These are phyloP conservation scores for Rhinichthys klamathensis DNA, from an alignment of 2,113 vertebrate species.

Conservation along the genomic window DNA sequence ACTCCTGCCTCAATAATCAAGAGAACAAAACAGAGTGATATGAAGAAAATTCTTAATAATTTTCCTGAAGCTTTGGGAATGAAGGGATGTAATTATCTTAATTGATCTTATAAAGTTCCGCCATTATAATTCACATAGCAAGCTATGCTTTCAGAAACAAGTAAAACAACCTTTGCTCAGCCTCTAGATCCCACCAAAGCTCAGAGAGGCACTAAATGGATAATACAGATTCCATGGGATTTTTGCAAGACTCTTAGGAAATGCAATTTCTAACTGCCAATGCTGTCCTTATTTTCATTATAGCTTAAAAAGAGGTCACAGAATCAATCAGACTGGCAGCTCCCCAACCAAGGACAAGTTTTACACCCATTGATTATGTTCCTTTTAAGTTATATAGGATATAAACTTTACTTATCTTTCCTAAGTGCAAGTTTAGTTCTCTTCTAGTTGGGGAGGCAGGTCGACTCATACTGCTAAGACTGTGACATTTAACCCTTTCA, in stretches of 20 bases:
- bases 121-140: constrained; percentile 65
- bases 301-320: not conserved
- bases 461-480: not conserved
- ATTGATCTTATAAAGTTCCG: constrained; percentile 66
- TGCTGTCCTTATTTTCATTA: not conserved
- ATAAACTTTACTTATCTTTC: not conserved
- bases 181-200: not conserved
- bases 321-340: constrained; percentile 3
- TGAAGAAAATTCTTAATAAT: constrained; percentile 61
- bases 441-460: not conserved
- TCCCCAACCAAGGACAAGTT: not conserved
- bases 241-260: not conserved
- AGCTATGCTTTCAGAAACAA: constrained; percentile 57
- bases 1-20: constrained; percentile 45
- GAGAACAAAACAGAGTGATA: constrained; percentile 52
- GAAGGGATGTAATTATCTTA: constrained; percentile 69
- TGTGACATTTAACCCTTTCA: not conserved
- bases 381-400: not conserved
- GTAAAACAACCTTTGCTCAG: not conserved
- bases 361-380: not conserved
- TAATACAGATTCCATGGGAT: not conserved
- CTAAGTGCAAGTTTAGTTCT: not conserved
- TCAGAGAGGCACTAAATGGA: not conserved
- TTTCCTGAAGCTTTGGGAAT: constrained; percentile 51
- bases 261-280: not conserved